Percentiles rank a stretch among this genome's conserved stretches.
Evolutionary conservation across 1,140 invertebrate genomes (phyloP).

Genomic region (Pinna nobilis): DNA sequence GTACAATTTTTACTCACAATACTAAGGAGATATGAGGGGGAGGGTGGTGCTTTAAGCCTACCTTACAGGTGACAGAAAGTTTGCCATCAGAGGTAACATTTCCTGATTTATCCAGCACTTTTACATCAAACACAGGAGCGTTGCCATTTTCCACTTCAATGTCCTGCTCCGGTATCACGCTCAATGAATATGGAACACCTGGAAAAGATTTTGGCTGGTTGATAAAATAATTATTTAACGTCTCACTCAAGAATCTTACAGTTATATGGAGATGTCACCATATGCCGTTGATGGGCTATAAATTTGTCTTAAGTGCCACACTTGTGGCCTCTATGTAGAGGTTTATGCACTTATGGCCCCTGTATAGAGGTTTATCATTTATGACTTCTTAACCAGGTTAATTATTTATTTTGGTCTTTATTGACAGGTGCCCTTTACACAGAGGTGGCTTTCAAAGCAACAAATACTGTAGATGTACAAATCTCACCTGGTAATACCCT

Average conservation of each 20-base stretch:
- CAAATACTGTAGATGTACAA: background rate
- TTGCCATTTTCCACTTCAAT: constrained; percentile 69
- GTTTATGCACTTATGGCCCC: no score
- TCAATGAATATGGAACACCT: constrained; percentile 54
- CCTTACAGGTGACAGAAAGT: constrained; percentile 42
- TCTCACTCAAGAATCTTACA: background rate
- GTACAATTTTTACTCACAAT: background rate
- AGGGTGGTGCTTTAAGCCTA: constrained; percentile 2
- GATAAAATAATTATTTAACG: background rate
- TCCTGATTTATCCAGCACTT: constrained; percentile 65
- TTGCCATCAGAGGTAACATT: constrained; percentile 62
- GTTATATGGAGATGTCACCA: background rate
- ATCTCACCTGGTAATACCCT: constrained; percentile 69
- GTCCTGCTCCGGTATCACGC: constrained; percentile 61
- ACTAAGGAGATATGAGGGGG: no score
- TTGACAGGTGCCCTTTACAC: background rate
- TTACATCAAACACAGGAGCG: constrained; percentile 57
- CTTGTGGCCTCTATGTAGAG: no score
- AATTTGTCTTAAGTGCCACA: no score
- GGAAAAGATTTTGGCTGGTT: background rate
- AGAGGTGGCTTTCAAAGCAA: background rate
- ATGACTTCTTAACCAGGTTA: no score
- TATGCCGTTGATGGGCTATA: background rate
- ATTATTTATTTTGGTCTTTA: background rate
- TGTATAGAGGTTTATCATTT: no score